Evolutionary conservation across 2,113 vertebrate genomes (phyloP).

Genomic region (Connochaetes taurinus): DNA sequence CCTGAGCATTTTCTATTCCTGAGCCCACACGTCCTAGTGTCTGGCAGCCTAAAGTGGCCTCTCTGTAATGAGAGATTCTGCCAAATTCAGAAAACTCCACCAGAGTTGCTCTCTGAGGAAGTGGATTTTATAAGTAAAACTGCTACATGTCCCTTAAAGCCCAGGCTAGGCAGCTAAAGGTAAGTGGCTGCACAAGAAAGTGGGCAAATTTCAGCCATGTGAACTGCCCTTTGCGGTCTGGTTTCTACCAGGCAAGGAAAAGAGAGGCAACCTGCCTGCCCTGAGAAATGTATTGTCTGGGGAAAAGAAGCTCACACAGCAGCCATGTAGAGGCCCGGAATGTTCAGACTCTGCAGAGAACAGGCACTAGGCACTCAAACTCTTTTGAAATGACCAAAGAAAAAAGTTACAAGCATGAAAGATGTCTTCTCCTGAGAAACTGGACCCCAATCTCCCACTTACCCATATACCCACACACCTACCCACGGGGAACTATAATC

Average conservation of each 20-base stretch:
- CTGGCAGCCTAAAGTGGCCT: not conserved
- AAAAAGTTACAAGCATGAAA: slow-evolving; percentile 65
- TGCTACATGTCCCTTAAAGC: not conserved
- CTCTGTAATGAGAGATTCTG: not conserved
- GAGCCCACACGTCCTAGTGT: not conserved
- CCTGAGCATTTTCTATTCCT: not conserved
- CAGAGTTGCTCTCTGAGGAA: slow-evolving; percentile 27
- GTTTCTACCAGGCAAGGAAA: not conserved
- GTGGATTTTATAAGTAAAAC: slow-evolving; percentile 46
- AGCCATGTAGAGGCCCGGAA: not conserved
- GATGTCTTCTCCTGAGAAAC: slow-evolving; percentile 69
- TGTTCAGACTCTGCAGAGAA: not conserved
- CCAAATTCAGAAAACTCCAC: not conserved
- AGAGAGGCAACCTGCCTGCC: not conserved
- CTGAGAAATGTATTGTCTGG: slow-evolving; percentile 8
- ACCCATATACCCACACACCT: slow-evolving; percentile 64
- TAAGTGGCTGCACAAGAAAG: not conserved
- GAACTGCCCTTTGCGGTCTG: not conserved
- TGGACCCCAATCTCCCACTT: slow-evolving; percentile 71
- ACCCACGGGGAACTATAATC: slow-evolving; percentile 75
- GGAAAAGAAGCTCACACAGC: not conserved
- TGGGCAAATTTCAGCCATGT: slow-evolving; percentile 8
- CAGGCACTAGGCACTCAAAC: not conserved
- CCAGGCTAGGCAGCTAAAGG: not conserved
- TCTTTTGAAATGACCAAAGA: slow-evolving; percentile 28